phyloP scores from a whole-genome alignment of 2,888 invertebrate species.

The Stenodera caucasica region DNA sequence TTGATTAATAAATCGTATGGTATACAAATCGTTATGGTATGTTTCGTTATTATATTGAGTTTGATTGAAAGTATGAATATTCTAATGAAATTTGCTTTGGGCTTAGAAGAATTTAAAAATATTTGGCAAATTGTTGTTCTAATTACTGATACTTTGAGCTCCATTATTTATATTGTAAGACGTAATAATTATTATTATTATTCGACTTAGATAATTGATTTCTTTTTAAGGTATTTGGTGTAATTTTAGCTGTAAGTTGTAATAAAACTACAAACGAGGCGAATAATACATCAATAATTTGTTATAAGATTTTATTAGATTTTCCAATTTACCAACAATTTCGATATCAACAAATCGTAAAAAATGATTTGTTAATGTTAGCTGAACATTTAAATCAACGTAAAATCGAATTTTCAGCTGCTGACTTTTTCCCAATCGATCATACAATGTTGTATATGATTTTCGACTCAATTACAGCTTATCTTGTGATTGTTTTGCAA shows the following conservation, averaged over 20 bases:
- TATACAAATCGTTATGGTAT: conserved; percentile 12
- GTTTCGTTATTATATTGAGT: conserved; percentile 15
- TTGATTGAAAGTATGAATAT: conserved; percentile 17
- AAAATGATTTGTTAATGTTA: conserved; percentile 16
- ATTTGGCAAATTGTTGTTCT: background rate
- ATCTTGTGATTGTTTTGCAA: conserved; percentile 23
- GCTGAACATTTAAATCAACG: conserved; percentile 23
- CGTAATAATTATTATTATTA: background rate
- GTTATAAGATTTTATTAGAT: conserved; percentile 20
- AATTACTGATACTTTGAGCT: conserved; percentile 4
- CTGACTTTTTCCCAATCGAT: conserved; percentile 17
- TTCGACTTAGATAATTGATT: background rate
- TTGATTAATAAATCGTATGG: conserved; percentile 16
- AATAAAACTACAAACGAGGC: conserved; percentile 15
- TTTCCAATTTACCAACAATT: conserved; percentile 13
- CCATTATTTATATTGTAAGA: conserved; percentile 20
- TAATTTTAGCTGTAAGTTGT: conserved; percentile 19
- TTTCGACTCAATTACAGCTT: conserved; percentile 21
- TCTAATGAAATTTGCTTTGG: conserved; percentile 13
- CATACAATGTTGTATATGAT: conserved; percentile 24
- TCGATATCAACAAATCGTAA: conserved; percentile 8
- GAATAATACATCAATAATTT: conserved; percentile 10
- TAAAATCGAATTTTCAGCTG: conserved; percentile 19
- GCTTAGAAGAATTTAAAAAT: background rate
- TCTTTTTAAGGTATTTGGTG: conserved; percentile 16